These are phyloP conservation scores for Caenorhabditis tropicalis DNA, from an alignment of 1,140 invertebrate species.

Conservation along the genomic window DNA sequence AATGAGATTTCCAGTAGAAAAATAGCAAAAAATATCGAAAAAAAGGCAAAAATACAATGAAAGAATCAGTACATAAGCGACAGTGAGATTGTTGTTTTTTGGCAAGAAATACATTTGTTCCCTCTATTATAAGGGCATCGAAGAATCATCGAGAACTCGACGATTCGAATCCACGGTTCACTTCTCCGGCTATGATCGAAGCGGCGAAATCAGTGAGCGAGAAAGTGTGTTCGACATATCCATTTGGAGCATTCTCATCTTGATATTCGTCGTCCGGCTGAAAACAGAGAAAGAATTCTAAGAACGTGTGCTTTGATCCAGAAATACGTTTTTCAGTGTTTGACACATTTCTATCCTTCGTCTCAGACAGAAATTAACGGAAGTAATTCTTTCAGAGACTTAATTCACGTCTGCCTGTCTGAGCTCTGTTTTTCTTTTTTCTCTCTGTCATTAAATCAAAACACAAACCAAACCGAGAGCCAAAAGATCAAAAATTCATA, in stretches of 20 bases:
- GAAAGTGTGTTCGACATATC: no score
- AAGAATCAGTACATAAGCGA: slow-evolving; percentile 11
- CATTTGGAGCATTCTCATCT: no score
- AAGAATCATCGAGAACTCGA: neutral
- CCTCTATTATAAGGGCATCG: neutral
- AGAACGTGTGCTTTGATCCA: neutral
- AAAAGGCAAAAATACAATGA: neutral
- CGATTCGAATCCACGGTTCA: no score
- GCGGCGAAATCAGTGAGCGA: no score
- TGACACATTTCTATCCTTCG: neutral
- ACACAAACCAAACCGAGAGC: neutral
- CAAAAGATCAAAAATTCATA: slow-evolving; percentile 1
- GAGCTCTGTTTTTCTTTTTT: neutral
- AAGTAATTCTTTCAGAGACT: neutral
- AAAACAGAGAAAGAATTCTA: neutral
- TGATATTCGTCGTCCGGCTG: no score
- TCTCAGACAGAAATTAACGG: neutral
- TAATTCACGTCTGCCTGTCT: neutral
- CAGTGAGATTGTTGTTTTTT: neutral
- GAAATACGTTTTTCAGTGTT: no score
- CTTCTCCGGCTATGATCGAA: no score
- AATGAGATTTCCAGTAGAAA: neutral
- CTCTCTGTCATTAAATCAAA: neutral
- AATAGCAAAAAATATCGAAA: neutral
- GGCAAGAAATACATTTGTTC: neutral